These are phyloP conservation scores for Exephanes ischioxanthus DNA, from an alignment of 2,888 invertebrate genomes.

Conservation along the genomic window DNA sequence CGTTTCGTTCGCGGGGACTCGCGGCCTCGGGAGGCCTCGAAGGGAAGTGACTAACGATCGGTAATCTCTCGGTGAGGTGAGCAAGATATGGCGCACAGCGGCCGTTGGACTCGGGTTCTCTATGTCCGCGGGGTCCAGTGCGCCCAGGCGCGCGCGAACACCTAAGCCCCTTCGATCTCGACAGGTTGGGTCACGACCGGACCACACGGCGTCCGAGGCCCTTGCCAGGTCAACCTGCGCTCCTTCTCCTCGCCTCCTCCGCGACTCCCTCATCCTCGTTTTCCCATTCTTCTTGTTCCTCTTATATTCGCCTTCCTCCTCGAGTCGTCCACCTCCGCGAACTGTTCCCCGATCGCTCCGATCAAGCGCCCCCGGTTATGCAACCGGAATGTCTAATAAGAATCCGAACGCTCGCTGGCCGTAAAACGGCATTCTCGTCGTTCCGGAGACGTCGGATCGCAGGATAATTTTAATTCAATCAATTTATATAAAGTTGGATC, in stretches of 20 bases:
- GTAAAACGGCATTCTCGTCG: neutral
- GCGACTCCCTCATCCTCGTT: conserved; percentile 69
- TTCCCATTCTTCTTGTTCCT: conserved; percentile 75
- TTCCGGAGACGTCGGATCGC: neutral
- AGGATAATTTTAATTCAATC: neutral
- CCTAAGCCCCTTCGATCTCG: conserved; percentile 70
- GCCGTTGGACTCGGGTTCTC: conserved; percentile 57
- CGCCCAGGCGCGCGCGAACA: conserved; percentile 55
- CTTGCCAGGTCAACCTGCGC: conserved; percentile 64
- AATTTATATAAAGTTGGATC: too few relatives aligned
- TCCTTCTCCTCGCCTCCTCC: conserved; percentile 45
- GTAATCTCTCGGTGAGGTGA: conserved; percentile 69
- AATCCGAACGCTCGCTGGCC: conserved; percentile 23
- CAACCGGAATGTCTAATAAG: conserved; percentile 56
- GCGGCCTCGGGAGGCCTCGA: conserved; percentile 44
- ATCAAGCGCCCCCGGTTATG: conserved; percentile 57
- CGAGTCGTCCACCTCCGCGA: conserved; percentile 51
- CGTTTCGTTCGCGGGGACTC: conserved; percentile 31
- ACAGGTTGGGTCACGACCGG: conserved; percentile 83
- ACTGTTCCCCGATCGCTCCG: conserved; percentile 47
- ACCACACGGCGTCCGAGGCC: conserved; percentile 66
- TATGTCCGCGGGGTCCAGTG: conserved; percentile 36
- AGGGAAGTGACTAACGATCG: conserved; percentile 69
- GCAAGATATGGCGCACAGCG: conserved; percentile 66
- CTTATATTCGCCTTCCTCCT: conserved; percentile 24